Base-by-base conservation (phyloP, 2,888 invertebrate species). In the Brenthis ino region DNA sequence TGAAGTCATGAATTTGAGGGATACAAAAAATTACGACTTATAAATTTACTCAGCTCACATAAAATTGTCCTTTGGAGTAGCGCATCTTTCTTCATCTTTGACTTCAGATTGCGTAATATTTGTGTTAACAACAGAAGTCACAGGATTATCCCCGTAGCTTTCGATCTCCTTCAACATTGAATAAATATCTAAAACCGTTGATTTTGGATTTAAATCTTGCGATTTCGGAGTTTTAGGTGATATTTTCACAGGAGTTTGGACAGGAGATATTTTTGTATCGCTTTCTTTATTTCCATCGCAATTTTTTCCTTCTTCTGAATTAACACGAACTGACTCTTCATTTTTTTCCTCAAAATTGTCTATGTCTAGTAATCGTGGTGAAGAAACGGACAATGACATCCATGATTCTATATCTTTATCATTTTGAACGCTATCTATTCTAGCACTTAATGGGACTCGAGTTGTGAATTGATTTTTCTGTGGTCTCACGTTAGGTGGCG, bases 81-180 rank as follows among this genome's bases (percentile, higher is more conserved):
- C 57, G 72, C 72, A 77, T 51, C 76, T 79, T 69, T 87, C 86
- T 53, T 86, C 83, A 56, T 81, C 81, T 65, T 85, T 84, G 66
- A 69, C 72, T 72, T 85, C 83, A 6, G 77, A 61, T 28, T 79
- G 70, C 33, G 82, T 77, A 16, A 75, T 64, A 67, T 80, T 79
- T 3, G 73, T 77, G 64, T 77, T 82, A 11, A 79, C 65, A 2
- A 81, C 82, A 8, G 81, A 66, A 6, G 82, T 79, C 0, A 91
- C 89, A 2, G 91, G 91, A 74, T 88, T 88, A 1, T 92, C 91
- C 0, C 89, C 91, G 58, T 84, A 91, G 73, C 90, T 89, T 71
- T 93, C 93, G 55, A 93, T 93, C 80, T 93, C 93, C 76, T 93
- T 93, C 51, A 93, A 77, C 90, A 93, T 93, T 0, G 93, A 91